Conservation (phyloP, 2,797 vertebrate species). For the Pygocentrus nattereri region DNA sequence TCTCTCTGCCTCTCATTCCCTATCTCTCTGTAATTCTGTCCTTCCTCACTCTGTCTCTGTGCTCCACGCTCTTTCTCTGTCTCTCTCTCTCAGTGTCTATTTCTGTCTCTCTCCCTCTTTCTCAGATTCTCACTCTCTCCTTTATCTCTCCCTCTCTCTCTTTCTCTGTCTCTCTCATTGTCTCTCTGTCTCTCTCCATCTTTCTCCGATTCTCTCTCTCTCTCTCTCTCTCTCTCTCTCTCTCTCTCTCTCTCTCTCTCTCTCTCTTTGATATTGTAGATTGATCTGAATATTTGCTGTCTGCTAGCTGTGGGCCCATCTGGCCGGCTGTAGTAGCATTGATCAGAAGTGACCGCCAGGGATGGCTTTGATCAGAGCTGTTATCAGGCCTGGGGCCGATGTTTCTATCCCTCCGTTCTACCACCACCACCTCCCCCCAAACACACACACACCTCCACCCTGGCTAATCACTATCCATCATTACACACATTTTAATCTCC, state of each 20-base stretch:
- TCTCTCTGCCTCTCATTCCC: not conserved
- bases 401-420: constrained; percentile 2
- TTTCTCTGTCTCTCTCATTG: no score
- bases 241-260: constrained; percentile 1
- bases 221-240: not conserved
- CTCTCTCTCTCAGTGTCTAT: not conserved
- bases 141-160: not conserved
- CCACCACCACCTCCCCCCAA: not conserved
- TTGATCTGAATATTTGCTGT: constrained; percentile 26
- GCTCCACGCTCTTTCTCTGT: not conserved
- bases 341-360: constrained; percentile 51
- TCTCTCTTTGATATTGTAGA: constrained; percentile 31
- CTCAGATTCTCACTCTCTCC: not conserved
- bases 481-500: constrained; percentile 27
- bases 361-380: constrained; percentile 55
- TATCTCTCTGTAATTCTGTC: not conserved
- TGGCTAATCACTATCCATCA: constrained; percentile 32
- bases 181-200: not conserved
- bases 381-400: constrained; percentile 28
- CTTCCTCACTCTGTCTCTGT: not conserved
- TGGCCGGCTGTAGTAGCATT: constrained; percentile 29
- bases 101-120: not conserved
- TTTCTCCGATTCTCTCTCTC: not conserved
- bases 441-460: not conserved
- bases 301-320: constrained; percentile 16